Evolutionary conservation across 2,113 vertebrate species (phyloP).

Genomic region (Pelvicachromis taeniatus): DNA sequence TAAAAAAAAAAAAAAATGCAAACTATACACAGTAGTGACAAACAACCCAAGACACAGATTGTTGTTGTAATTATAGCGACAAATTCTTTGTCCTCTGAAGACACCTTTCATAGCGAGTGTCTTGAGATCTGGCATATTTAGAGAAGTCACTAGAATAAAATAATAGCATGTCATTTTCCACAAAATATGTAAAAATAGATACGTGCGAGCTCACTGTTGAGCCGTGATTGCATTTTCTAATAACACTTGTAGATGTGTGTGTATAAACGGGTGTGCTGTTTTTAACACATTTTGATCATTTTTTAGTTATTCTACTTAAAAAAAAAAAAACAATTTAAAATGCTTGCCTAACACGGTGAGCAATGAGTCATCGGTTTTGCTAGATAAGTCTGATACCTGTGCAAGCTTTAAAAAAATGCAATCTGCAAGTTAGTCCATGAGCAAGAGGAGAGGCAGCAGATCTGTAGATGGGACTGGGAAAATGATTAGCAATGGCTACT

Average conservation of each 20-base stretch:
- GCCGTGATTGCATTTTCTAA: neutral
- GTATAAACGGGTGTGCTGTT: neutral
- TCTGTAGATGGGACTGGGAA: neutral
- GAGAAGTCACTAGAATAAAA: neutral
- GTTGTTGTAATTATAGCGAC: neutral
- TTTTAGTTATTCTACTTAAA: neutral
- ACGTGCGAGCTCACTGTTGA: fast-evolving
- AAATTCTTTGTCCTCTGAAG: neutral
- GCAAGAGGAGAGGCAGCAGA: neutral
- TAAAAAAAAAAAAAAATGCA: too few relatives aligned
- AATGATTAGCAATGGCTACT: neutral
- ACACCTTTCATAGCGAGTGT: neutral
- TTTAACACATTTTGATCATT: neutral
- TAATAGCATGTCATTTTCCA: neutral
- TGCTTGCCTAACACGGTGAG: neutral
- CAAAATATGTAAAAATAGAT: neutral
- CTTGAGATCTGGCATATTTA: neutral
- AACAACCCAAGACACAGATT: neutral
- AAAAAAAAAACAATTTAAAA: neutral
- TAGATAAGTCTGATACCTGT: neutral
- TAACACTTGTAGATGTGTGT: neutral
- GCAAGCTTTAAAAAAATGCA: neutral
- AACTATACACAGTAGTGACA: neutral
- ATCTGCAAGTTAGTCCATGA: neutral
- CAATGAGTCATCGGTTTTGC: neutral